A percentile compares a stretch with the other conserved stretches of the same genome.
Conservation (phyloP, 2,797 vertebrate species). For the Peromyscus aztecus region DNA sequence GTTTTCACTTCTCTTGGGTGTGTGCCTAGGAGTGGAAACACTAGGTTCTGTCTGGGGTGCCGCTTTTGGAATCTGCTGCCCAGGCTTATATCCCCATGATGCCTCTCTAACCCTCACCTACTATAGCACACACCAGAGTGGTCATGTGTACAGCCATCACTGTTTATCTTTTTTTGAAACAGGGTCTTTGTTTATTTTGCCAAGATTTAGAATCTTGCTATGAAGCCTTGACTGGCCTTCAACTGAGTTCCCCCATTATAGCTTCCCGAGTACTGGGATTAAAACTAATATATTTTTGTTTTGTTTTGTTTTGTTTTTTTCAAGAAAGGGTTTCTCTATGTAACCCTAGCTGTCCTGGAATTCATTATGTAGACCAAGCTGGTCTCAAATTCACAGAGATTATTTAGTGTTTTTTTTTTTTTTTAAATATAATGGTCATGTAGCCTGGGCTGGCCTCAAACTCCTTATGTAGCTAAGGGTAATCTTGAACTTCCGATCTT, state of each 20-base stretch:
- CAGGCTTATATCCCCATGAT: neutral
- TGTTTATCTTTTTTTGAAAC: neutral
- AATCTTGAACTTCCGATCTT: neutral
- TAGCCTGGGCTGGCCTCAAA: neutral
- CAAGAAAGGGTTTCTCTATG: neutral
- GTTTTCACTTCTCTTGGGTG: constrained; percentile 10
- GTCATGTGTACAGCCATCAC: neutral
- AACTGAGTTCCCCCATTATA: neutral
- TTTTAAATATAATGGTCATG: neutral
- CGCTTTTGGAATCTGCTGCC: neutral
- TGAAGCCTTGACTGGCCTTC: neutral
- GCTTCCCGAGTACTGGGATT: neutral
- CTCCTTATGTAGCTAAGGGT: neutral
- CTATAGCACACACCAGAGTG: neutral
- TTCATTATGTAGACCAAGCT: neutral
- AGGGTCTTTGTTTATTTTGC: neutral
- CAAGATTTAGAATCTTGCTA: neutral
- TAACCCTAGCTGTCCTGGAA: neutral
- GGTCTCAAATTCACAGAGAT: neutral
- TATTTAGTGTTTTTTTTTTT: neutral
- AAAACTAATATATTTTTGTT: constrained; percentile 3
- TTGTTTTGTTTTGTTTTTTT: neutral
- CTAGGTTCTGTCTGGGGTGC: neutral
- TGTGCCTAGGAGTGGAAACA: neutral
- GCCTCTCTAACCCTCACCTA: neutral